Base-by-base conservation (phyloP, 1,140 invertebrate species). In the Chionoecetes opilio region DNA sequence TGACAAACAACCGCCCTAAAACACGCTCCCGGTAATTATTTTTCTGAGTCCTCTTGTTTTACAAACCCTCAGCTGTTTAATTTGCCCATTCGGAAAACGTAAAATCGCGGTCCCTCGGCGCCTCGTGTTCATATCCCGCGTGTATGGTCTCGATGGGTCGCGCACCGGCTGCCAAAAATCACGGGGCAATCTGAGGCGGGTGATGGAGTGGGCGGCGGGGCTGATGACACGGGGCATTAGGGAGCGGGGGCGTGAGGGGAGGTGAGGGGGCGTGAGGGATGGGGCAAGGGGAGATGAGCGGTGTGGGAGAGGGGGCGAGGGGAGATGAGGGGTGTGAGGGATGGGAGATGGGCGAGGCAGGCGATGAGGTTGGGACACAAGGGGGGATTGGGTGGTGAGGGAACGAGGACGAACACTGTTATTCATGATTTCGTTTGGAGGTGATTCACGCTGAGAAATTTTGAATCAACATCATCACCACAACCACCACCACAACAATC, bases 1-100 rank as follows among this genome's bases (percentile, higher is more conserved):
- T 75, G 63, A 75, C 63, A 75, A 75, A 75, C 26, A 75, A 17
- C 63, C 63, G 63, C 63, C 63, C 5, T 75, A 75, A 75, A 75
- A 75, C 63, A 75, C 21, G 63, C 21, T 75, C 63, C 63, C n/a
- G n/a, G 63, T 75, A 75, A 75, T 75, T 75, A 75, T 17, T 75
- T n/a, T 75, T 75, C 63, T 75, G 63, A 75, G 63, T 21, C 63
- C 63, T 75, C 63, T 75, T 75, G 63, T 75, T 75, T 75, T n/a
- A n/a, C n/a, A 17, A 75, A 75, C 21, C 63, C 21, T 75, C 21
- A 75, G n/a, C 63, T 75, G 63, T 75, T 75, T 26, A 75, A 75
- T 75, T 75, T 75, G 63, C n/a, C 63, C 5, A 75, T n/a, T 75
- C n/a, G n/a, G 63, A n/a, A 75, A 75, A 5, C n/a, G n/a, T 17